A percentile compares a stretch with the other conserved stretches of the same genome.
These are phyloP conservation scores for Chelonia mydas DNA, from an alignment of 2,797 vertebrate species.

Conservation along the genomic window DNA sequence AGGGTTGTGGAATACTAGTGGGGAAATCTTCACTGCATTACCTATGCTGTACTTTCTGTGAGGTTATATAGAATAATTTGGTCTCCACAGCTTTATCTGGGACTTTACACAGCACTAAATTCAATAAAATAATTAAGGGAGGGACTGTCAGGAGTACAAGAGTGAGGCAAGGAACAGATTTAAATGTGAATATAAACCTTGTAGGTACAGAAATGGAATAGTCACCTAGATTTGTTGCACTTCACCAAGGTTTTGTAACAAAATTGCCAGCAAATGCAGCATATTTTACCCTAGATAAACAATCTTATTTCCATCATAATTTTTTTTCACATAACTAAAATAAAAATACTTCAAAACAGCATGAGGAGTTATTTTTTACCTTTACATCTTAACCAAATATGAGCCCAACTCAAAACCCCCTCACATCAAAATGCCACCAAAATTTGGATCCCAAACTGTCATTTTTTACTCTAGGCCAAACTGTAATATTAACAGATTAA, in stretches of 20 bases:
- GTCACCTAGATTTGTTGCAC: no score
- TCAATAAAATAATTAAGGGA: neutral
- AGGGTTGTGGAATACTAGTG: neutral
- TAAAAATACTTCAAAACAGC: neutral
- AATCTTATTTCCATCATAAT: neutral
- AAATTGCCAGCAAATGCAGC: neutral
- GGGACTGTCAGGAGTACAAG: neutral
- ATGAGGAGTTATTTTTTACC: neutral
- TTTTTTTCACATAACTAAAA: neutral
- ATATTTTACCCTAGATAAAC: neutral
- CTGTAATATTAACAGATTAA: no score
- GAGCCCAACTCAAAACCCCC: no score
- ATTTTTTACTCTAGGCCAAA: no score
- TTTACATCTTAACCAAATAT: no score
- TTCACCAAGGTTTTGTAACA: neutral
- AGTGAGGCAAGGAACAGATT: no score
- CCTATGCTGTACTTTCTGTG: neutral
- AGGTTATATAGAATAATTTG: neutral
- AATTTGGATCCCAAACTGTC: neutral
- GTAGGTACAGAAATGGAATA: no score
- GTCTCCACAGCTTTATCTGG: neutral
- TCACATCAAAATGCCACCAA: no score
- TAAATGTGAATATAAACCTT: no score
- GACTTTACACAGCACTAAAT: neutral
- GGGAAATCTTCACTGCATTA: no score